These are phyloP conservation scores for Siphamia tubifer DNA, from an alignment of 2,113 vertebrate genomes.

Conservation along the genomic window DNA sequence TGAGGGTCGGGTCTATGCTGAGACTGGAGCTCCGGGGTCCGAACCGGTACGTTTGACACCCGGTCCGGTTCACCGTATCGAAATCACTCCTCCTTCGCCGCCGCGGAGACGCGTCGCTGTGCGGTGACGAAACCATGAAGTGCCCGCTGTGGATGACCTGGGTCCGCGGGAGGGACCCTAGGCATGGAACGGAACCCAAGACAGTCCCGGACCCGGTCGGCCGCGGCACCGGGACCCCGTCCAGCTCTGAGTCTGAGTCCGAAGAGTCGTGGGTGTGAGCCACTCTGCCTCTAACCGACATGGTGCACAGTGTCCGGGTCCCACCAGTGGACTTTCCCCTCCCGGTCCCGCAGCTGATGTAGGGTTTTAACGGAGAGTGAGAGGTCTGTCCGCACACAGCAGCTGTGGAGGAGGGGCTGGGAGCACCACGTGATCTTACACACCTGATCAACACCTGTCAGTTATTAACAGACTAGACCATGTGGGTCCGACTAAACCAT, in stretches of 20 bases:
- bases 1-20: slow-evolving; percentile 94
- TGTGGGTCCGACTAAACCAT: too few species aligned
- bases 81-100: slow-evolving; percentile 77
- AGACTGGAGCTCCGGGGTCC: slow-evolving; percentile 81
- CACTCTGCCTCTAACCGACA: too few species aligned
- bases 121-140: slow-evolving; percentile 97
- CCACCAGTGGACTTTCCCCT: slow-evolving; percentile 55
- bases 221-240: slow-evolving; percentile 54
- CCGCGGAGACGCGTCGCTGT: slow-evolving; percentile 85
- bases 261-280: slow-evolving; percentile 59
- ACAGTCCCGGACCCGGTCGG: too few species aligned
- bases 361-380: not conserved
- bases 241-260: slow-evolving; percentile 85
- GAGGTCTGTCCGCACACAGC: not conserved
- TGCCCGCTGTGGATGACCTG: slow-evolving; percentile 99
- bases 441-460: slow-evolving; percentile 10
- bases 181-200: slow-evolving; percentile 14
- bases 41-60: slow-evolving; percentile 77
- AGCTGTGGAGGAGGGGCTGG: not conserved
- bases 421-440: too few species aligned
- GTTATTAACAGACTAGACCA: too few species aligned
- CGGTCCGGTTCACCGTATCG: slow-evolving; percentile 76
- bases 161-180: slow-evolving; percentile 41
- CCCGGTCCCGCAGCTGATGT: not conserved
- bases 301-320: too few species aligned